Conservation (phyloP, 2,888 invertebrate genomes). For the Leuctra nigra region DNA sequence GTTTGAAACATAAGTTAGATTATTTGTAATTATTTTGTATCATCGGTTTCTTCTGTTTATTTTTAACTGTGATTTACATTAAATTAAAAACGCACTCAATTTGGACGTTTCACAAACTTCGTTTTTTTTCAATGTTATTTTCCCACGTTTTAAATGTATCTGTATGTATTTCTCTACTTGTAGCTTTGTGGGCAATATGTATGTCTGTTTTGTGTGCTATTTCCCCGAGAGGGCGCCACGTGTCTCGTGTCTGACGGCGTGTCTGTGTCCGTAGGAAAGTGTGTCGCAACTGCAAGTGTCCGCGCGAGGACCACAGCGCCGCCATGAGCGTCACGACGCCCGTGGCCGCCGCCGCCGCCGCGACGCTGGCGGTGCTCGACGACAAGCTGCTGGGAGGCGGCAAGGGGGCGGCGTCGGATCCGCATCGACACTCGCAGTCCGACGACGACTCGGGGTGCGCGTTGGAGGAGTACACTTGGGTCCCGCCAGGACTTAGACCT, state of each 20-base stretch:
- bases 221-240: not conserved
- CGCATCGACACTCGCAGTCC: conserved; percentile 82
- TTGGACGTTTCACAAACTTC: too few species aligned
- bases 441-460: conserved; percentile 98
- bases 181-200: too few species aligned
- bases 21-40: too few species aligned
- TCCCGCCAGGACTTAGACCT: conserved; percentile 90
- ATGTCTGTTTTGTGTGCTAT: not conserved
- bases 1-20: too few species aligned
- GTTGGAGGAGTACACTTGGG: conserved; percentile 97
- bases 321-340: conserved; percentile 41
- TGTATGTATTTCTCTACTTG: too few species aligned
- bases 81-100: too few species aligned
- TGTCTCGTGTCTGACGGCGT: not conserved
- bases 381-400: conserved; percentile 51
- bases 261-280: conserved; percentile 65
- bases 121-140: too few species aligned
- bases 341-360: conserved; percentile 39
- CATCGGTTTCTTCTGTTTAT: too few species aligned
- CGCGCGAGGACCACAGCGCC: conserved; percentile 46
- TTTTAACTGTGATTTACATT: too few species aligned
- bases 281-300: conserved; percentile 74
- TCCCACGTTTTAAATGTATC: too few species aligned
- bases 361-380: conserved; percentile 41
- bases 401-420: conserved; percentile 55